Base-by-base conservation (phyloP, 2,888 invertebrate genomes). In the Chrysolina oricalcia region DNA sequence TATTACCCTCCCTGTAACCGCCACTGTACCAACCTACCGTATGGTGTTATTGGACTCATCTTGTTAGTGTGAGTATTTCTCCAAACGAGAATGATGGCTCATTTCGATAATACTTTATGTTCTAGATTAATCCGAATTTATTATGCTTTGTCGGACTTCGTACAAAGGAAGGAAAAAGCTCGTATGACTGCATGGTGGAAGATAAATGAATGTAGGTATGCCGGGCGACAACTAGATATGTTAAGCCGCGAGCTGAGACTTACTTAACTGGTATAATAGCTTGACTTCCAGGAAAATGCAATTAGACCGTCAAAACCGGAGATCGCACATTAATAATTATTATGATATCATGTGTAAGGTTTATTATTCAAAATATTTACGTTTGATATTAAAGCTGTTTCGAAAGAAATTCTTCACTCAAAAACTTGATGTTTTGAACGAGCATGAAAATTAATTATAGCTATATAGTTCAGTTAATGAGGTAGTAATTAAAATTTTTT, bases 31-130 rank as follows among this genome's bases (percentile, higher is more conserved):
- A 59, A 59, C 43, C 67, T 35, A 59, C 72, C 46, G 50, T 46
- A 59, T 67, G 43, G 66, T 56, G 53, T 72, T 56, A 40, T 72
- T 56, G 43, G 48, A 56, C 53, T 43, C 21, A 67, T 72, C 62
- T 67, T 62, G 71, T 59, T 23, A 59, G 35, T 27, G 71, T 59
- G 59, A 59, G 4, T 59, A 27, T 59, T 59, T 59, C 35, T 59
- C 59, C 35, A 59, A 35, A 59, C 59, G 59, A 59, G 27, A 35
- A 59, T 59, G 59, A 59, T 59, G 59, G 59, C 27, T 59, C n/a
- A 59, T 59, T 59, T 59, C 35, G 59, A 59, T 59, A 59, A 59
- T 27, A 27, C 59, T 59, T 59, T 59, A 59, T 59, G 59, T 59
- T 59, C 59, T 59, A 27, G 59, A 59, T 59, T 59, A n/a, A 59